Evolutionary conservation across 2,113 vertebrate species (phyloP), one percentile per base, ranked within the genome.

Genomic region (Anseranas semipalmata): DNA sequence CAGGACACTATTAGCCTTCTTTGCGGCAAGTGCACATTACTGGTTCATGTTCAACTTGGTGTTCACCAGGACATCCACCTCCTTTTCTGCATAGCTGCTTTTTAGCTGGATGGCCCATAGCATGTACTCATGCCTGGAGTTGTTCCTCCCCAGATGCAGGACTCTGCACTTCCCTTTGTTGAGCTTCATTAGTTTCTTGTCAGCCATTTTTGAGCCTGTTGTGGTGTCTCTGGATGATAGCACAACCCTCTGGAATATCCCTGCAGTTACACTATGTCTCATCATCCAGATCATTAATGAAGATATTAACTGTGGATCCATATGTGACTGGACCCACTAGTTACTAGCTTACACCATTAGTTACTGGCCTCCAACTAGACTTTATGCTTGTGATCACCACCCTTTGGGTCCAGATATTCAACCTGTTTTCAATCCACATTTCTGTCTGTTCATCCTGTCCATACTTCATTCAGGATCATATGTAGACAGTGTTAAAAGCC

Each of bases 301-400:
- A 53, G 9, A 4, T 21, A 4, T 58, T 45, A 27, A 73, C n/a
- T n/a, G n/a, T n/a, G n/a, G n/a, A n/a, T n/a, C n/a, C n/a, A n/a
- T n/a, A 55, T 5, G 39, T 30, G 14, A 16, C 1, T 73, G 22
- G n/a, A 83, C 15, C 15, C 45, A 46, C 45, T 18, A 46, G 45
- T 15, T 18, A 46, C 6, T 46, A 46, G 45, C 17, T 14, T 46
- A 46, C 10, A 11, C 28, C 20, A 6, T 14, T 55, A 33, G 24
- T 39, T 21, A 43, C 25, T 56, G 33, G 27, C 28, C 56, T 72
- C 39, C 46, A 66, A 3, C 7, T 18, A 46, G 5, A 12, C n/a
- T 19, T 15, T 9, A 1, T 9, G 2, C 8, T 13, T 6, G 2
- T 68, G 8, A 28, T 39, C 27, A 28, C 3, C 25, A 56, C 21